Evolutionary conservation across 2,888 invertebrate genomes (phyloP).

Genomic region (Branchipolynoe longqiensis): DNA sequence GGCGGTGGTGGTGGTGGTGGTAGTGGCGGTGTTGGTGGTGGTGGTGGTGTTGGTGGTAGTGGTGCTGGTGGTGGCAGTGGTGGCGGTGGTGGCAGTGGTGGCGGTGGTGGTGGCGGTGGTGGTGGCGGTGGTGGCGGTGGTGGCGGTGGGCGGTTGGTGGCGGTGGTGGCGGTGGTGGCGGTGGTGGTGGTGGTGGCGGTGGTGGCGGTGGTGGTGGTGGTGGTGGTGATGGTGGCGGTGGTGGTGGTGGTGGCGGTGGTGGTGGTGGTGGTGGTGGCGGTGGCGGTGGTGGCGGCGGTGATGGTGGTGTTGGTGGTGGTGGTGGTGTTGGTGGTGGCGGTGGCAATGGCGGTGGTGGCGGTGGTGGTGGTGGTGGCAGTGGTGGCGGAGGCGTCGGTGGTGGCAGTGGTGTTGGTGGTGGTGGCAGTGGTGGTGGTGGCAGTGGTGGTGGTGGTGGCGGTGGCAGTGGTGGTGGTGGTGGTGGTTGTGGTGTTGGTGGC

Average conservation of each 20-base stretch:
- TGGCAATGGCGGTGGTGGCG: constrained; percentile 35
- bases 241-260: constrained; percentile 58
- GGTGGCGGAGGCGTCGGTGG: too few species aligned
- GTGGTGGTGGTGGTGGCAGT: constrained; percentile 34
- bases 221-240: constrained; percentile 53
- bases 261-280: constrained; percentile 63
- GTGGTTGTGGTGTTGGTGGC: too few species aligned
- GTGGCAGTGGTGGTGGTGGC: not conserved
- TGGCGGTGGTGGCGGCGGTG: constrained; percentile 59
- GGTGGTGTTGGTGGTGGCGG: too few species aligned
- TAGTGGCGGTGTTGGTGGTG: too few species aligned
- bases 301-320: too few species aligned
- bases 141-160: not conserved
- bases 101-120: constrained; percentile 22
- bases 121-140: too few species aligned
- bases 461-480: too few species aligned
- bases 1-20: not conserved
- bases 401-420: too few species aligned
- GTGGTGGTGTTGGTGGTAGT: too few species aligned
- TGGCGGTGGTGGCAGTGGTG: constrained; percentile 39
- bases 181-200: constrained; percentile 25
- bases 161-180: too few species aligned
- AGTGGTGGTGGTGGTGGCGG: constrained; percentile 50
- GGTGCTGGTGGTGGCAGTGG: constrained; percentile 44
- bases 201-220: constrained; percentile 16